Conservation (phyloP, 37 sponge, comb jelly and placozoan genomes). For the Amphimedon queenslandica region DNA sequence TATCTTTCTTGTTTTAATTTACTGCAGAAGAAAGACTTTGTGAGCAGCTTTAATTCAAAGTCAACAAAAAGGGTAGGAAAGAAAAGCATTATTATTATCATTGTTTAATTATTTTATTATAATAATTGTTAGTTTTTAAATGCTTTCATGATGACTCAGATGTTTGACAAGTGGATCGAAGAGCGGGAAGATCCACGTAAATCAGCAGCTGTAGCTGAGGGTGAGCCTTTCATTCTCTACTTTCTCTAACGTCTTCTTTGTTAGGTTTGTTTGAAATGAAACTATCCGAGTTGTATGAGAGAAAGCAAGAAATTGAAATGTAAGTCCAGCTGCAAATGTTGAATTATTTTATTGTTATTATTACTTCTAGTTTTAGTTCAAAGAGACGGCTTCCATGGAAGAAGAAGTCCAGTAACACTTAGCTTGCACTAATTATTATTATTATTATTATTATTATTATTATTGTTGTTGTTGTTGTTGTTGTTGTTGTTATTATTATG, state of each 20-base stretch:
- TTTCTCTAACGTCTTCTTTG: neutral
- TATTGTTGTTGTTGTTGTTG: too few species aligned
- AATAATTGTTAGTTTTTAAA: conserved; percentile 61
- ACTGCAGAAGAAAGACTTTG: conserved; percentile 15
- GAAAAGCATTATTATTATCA: neutral
- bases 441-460: too few species aligned
- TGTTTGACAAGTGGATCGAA: conserved; percentile 79
- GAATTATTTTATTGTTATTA: too few species aligned
- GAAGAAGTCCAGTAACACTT: neutral
- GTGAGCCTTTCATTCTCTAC: conserved; percentile 19
- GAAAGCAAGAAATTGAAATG: conserved; percentile 56
- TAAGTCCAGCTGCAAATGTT: too few species aligned
- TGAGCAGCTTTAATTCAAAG: conserved; percentile 49
- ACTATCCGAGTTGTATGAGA: conserved; percentile 24
- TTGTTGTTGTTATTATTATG: too few species aligned
- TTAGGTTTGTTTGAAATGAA: conserved; percentile 61
- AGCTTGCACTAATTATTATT: too few species aligned
- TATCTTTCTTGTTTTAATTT: neutral
- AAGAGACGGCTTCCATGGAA: neutral
- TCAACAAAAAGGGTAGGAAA: conserved; percentile 47
- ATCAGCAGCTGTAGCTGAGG: conserved; percentile 29
- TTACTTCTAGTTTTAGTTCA: neutral
- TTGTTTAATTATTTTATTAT: too few species aligned
- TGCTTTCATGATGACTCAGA: conserved; percentile 77
- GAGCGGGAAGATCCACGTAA: conserved; percentile 55